A percentile compares a stretch with the other conserved stretches of the same genome.
phyloP scores from a whole-genome alignment of 2,888 invertebrate genomes.

The Meandrusa payeni region DNA sequence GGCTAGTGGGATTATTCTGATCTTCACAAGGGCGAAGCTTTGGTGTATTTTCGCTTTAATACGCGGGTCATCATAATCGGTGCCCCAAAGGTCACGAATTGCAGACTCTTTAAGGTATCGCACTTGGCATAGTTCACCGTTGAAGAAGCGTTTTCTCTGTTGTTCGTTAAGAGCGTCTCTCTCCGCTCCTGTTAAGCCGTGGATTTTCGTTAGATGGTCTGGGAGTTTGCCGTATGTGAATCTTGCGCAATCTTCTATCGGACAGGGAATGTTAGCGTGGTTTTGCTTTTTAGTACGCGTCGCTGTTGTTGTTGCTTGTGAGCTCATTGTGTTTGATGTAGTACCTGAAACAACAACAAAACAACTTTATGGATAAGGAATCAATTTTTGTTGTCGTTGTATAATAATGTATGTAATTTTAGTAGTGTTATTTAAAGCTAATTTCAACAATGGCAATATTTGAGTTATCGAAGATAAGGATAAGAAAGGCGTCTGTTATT shows the following conservation, averaged over 20 bases:
- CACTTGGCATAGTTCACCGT: conserved; percentile 78
- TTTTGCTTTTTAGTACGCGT: conserved; percentile 76
- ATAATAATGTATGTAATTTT: too few species aligned
- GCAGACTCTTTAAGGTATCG: conserved; percentile 74
- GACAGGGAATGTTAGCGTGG: conserved; percentile 77
- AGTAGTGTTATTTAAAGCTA: too few species aligned
- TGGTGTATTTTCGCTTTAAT: conserved; percentile 75
- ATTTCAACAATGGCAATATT: too few species aligned
- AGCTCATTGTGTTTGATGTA: conserved; percentile 42
- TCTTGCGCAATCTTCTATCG: conserved; percentile 75
- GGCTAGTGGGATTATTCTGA: conserved; percentile 71
- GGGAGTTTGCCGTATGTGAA: conserved; percentile 78
- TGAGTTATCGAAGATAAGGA: too few species aligned
- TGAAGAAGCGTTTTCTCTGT: conserved; percentile 75
- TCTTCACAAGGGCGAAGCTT: conserved; percentile 73
- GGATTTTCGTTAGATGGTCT: conserved; percentile 75
- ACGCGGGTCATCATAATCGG: conserved; percentile 72
- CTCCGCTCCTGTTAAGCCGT: conserved; percentile 72
- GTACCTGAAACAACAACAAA: conserved; percentile 37
- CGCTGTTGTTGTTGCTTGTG: conserved; percentile 49
- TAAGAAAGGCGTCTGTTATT: too few species aligned
- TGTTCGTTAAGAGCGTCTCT: conserved; percentile 74
- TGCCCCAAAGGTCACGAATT: conserved; percentile 75
- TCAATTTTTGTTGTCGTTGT: too few species aligned
- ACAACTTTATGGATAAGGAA: too few species aligned